Conservation (phyloP, 2,797 vertebrate species). For the Allochrocebus solatus region DNA sequence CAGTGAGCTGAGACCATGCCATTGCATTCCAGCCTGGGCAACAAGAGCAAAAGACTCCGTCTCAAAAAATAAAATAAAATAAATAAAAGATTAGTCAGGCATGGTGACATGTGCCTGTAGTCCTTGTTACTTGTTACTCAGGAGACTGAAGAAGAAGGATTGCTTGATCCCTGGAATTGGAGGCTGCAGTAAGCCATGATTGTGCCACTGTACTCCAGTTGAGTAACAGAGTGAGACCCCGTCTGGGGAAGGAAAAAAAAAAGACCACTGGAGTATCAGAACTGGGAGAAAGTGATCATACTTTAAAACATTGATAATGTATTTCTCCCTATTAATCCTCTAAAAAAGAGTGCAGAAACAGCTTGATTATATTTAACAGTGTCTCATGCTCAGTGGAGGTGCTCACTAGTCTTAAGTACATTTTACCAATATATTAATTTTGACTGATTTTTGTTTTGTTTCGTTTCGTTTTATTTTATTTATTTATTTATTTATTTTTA, state of each 20-base stretch:
- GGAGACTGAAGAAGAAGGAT: not conserved
- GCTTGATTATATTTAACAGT: not conserved
- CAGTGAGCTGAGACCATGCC: not conserved
- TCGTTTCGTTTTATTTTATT: no score
- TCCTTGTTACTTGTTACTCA: not conserved
- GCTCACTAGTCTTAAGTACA: not conserved
- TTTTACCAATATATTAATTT: slow-evolving; percentile 8
- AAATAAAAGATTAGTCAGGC: not conserved
- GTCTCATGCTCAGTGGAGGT: not conserved
- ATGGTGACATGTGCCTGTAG: not conserved
- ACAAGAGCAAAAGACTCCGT: not conserved
- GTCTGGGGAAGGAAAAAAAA: not conserved
- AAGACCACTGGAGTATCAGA: not conserved
- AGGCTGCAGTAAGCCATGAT: not conserved
- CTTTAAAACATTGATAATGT: not conserved
- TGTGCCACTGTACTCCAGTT: rapidly evolving
- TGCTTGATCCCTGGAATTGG: not conserved
- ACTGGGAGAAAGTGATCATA: not conserved
- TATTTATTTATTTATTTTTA: no score
- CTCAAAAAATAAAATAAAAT: not conserved
- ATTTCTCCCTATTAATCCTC: not conserved
- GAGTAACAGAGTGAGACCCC: not conserved
- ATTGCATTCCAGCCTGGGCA: not conserved
- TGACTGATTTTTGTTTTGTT: not conserved
- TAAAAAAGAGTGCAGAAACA: not conserved